Base-by-base conservation (phyloP, 2,888 invertebrate species). In the Erebia palarica region DNA sequence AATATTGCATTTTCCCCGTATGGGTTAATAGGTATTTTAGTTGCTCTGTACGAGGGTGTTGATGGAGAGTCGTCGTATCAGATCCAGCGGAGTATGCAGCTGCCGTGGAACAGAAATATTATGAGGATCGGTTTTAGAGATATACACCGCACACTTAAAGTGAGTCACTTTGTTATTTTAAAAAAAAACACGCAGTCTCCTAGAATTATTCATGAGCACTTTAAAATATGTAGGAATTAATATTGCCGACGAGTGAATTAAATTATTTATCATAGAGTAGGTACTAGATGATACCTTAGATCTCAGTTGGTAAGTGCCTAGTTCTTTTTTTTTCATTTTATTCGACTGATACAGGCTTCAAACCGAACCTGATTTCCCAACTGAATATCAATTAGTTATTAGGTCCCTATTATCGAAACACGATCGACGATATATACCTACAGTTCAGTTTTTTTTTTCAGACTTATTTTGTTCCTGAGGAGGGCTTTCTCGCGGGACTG, bases 1-100 rank as follows among this genome's bases (percentile, higher is more conserved):
- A 97, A 97, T 86, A 96, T 97, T 69, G 97, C 97, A 5, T 96
- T 97, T 83, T 97, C 97, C 0, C 97, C 97, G 11, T 97, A 97
- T 76, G 97, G 97, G 3, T 91, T 97, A 72, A 95, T 96, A 81
- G 97, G 97, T 78, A 96, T 97, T 42, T 88, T 97, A 78, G 95
- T 96, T 70, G 96, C 97, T 3, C 89, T 97, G 16, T 96, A 95
- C 83, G 97, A 97, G 86, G 97, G 97, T 44, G 94, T 97, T 0
- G 94, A 95, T 63, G 97, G 97, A 11, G 94, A 95, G 75, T 96
- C 97, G 60, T 95, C 95, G 36, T 93, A 94, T 67, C 97, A 97
- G 90, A 95, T 97, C 73, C 94, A 95, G 75, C 94, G 95, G 69
- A 94, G 95, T 10, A 91, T 96, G 78, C 94, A 95, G 72, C 87